Base-by-base conservation (phyloP, 2,113 vertebrate species). In the Chrysochloris asiatica region DNA sequence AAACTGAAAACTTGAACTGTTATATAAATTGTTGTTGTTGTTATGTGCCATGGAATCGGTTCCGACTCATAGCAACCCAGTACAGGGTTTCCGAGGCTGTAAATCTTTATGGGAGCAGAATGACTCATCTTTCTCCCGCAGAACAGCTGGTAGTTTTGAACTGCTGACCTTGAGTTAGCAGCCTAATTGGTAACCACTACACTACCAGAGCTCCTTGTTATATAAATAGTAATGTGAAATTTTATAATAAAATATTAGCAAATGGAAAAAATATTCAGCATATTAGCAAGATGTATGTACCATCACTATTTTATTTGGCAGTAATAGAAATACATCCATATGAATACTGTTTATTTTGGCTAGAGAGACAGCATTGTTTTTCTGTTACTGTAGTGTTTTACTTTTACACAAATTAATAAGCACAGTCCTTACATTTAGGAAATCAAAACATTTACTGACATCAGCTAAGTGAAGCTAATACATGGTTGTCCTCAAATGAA, bases 351-450 rank as follows among this genome's bases (percentile, higher is more conserved):
- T 89, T 80, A 83, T 77, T 82, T 91, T 71, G 56, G 61, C 17
- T 45, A 30, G 24, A 71, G 43, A 89, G 30, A 21, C 71, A 56
- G 77, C 47, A 59, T 36, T 63, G 63, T 67, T 88, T 83, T 91
- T 45, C 80, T 82, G 85, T 50, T 63, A 78, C n/a, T 28, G 26
- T 56, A 73, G 79, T 83, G 28, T 78, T 97, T 96, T 92, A 97
- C 94, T 87, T 78, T 92, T 92, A 94, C 41, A 96, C 63, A 95
- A 94, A 92, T 69, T 75, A 76, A 12, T 76, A 45, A 93, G 94
- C 90, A 93, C 78, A 90, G 72, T 90, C 47, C n/a, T 89, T 65
- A 96, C 86, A 93, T 90, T 95, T 77, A 94, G 92, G 94, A 95
- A 95, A 91, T 6, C 94, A 59, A 93, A 93, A 94, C 65, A 87